Evolutionary conservation across 2,113 vertebrate genomes (phyloP), one percentile per base, ranked within the genome.

Genomic region (Microtus oregoni): DNA sequence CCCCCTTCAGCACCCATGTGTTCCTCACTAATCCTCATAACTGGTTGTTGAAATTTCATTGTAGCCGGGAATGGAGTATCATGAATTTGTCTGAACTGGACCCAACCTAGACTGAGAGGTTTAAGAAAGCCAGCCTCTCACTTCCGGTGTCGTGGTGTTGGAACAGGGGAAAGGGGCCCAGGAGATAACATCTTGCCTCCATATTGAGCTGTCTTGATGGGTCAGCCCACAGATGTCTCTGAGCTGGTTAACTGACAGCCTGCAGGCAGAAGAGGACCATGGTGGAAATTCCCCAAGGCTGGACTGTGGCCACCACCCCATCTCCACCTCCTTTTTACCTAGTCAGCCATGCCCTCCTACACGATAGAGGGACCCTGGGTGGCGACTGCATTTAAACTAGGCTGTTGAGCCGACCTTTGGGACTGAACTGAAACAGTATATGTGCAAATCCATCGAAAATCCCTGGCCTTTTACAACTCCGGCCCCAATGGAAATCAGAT

Each of bases 361-460:
- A 0, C 90, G 72, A 96, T 81, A 97, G 95, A 79, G 94, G 91
- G 97, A 98, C 93, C 92, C 98, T 99, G 98, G 98, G 99, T 98
- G 98, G 99, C 98, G 98, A 99, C 98, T 92, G 75, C 97, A 98
- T 98, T 98, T 98, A 98, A 98, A 98, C 97, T 98, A 96, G 98
- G 97, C 98, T 98, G 98, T 97, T 98, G 98, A 99, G 97, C 98
- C 97, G 96, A 99, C 99, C 99, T 99, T 99, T 98, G 98, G 98
- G 98, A 99, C 98, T 99, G 99, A 97, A 99, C 98, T 99, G 99
- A 99, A 99, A 99, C 98, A 97, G 99, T 99, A 99, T 99, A 99
- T 41, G 99, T 99, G 99, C 99, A 99, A 99, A 99, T 99, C 99
- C 99, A 99, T 98, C 15, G 94, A 98, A 99, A 99, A 99, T 99